These are phyloP conservation scores for Cynoglossus semilaevis DNA, from an alignment of 2,113 vertebrate genomes.

Conservation along the genomic window DNA sequence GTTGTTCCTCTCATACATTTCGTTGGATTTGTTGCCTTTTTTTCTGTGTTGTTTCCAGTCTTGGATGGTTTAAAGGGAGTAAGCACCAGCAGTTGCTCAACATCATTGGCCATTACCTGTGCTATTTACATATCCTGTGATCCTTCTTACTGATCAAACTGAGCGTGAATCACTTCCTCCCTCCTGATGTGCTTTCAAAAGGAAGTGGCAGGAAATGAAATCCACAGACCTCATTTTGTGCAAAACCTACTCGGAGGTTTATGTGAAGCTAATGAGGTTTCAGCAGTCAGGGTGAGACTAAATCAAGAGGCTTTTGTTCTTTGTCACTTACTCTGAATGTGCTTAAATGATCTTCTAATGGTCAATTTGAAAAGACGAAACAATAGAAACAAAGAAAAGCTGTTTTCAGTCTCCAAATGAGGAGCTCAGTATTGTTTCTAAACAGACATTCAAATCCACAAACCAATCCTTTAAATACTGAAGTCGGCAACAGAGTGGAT, in stretches of 20 bases:
- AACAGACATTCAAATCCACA: not conserved
- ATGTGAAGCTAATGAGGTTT: conserved; percentile 10
- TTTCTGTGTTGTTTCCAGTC: not conserved
- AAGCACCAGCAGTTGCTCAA: not conserved
- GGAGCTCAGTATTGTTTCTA: not conserved
- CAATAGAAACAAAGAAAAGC: not conserved
- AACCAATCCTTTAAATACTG: not conserved
- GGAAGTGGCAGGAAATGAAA: not conserved
- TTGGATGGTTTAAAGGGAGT: not conserved
- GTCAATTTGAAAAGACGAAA: conserved; percentile 1
- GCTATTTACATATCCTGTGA: not conserved
- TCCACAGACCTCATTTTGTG: not conserved
- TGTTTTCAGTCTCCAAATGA: not conserved
- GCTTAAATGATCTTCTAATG: not conserved
- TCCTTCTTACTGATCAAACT: not conserved
- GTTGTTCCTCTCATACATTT: not conserved
- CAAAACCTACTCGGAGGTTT: not conserved
- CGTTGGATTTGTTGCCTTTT: too few species aligned
- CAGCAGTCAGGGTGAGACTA: not conserved
- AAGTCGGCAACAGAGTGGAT: not conserved
- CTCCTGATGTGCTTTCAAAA: not conserved
- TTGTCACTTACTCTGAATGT: not conserved
- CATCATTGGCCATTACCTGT: too few species aligned
- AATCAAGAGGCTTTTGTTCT: not conserved
- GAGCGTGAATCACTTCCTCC: not conserved